Base-by-base conservation (phyloP, 1,140 invertebrate genomes). In the Mizuhopecten yessoensis region DNA sequence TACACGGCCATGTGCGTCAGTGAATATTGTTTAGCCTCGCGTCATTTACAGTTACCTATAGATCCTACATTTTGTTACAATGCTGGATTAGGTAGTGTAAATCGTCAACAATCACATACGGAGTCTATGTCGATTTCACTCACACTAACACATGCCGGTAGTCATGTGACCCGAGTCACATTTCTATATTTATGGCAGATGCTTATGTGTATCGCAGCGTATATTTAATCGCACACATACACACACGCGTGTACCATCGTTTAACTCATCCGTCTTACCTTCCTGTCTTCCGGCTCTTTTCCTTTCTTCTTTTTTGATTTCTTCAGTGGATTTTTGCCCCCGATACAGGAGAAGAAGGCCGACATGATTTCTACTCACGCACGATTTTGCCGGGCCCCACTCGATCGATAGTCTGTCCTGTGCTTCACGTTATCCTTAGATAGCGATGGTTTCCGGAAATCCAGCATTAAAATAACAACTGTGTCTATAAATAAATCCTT, bases 251-350 rank as follows among this genome's bases (percentile, higher is more conserved):
- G 57, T 75, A n/a, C 2, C 29, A 5, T 29, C 57, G n/a, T 29
- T 29, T 5, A 5, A n/a, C n/a, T 29, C 57, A 1, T 29, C 23
- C 7, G n/a, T 75, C 57, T 75, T 75, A 75, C 57, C 57, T 75
- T 75, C 23, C 57, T 75, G n/a, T 75, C 57, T 29, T 75, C 57
- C 2, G 57, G 57, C 57, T 75, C 57, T 75, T 75, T 75, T 29
- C 57, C 57, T 75, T 75, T 75, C 23, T 75, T 75, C 57, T 75
- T 75, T 75, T 75, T 75, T 1, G 57, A 75, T 75, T 75, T 75
- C 57, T 75, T 75, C n/a, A 75, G 57, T 75, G 57, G 57, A 75
- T 75, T 75, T 75, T 75, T 75, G 57, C 57, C 57, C 57, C 57
- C 57, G 57, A 75, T 75, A 75, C 57, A 75, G 5, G 57, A 75